Conservation (phyloP, 2,797 vertebrate genomes). For the Lates japonicus region DNA sequence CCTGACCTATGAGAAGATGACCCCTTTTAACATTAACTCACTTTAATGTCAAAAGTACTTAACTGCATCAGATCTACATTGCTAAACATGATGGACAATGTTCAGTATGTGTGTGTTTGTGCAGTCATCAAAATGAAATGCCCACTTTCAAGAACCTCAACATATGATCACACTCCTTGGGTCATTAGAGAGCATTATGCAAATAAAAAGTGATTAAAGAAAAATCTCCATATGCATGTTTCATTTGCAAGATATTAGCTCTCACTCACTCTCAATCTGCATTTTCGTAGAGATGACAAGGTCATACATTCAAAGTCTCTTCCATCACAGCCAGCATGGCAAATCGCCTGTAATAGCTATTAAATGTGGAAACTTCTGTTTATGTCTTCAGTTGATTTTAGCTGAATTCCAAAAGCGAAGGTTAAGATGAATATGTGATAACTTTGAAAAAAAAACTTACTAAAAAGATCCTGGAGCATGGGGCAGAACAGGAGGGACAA, state of each 20-base stretch:
- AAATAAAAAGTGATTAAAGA: conserved; percentile 10
- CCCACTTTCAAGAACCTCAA: neutral
- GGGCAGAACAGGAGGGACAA: neutral
- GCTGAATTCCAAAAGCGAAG: conserved; percentile 21
- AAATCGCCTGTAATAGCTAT: conserved; percentile 23
- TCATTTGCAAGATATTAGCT: conserved; percentile 23
- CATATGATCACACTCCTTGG: neutral
- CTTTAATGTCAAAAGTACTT: neutral
- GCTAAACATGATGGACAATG: neutral
- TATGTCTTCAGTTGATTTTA: conserved; percentile 11
- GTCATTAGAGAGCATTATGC: neutral
- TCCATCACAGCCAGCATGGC: conserved; percentile 13
- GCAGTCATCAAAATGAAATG: neutral
- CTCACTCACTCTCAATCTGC: conserved; percentile 20
- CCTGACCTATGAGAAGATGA: conserved; percentile 1
- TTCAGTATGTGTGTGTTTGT: neutral
- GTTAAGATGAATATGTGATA: conserved; percentile 24
- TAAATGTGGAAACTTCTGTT: conserved; percentile 27
- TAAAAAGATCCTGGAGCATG: conserved; percentile 11
- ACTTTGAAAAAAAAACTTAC: conserved; percentile 6
- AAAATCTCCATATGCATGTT: neutral
- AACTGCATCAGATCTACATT: neutral
- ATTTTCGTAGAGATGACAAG: conserved; percentile 33
- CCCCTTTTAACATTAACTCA: neutral
- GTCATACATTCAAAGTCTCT: conserved; percentile 33